These are phyloP conservation scores for Ariopsis seemanni DNA, from an alignment of 2,113 vertebrate genomes.

Conservation along the genomic window DNA sequence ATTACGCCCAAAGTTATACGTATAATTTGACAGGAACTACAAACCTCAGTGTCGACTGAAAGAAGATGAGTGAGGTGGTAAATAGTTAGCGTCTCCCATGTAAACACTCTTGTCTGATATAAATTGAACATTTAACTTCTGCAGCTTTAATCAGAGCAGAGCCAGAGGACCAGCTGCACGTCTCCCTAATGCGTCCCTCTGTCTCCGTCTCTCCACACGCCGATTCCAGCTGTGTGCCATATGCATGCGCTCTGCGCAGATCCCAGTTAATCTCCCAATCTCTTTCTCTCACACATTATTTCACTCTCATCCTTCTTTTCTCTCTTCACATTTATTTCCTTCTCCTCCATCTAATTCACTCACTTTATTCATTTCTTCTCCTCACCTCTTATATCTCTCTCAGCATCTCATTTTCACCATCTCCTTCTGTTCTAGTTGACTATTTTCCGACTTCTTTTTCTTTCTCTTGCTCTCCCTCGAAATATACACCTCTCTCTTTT, in stretches of 20 bases:
- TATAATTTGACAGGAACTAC: not conserved
- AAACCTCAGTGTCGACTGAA: not conserved
- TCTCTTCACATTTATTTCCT: not conserved
- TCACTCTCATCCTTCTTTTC: not conserved
- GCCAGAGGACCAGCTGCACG: slow-evolving; percentile 7
- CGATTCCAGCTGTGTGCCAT: slow-evolving; percentile 51
- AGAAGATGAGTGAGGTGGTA: not conserved
- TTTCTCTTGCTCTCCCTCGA: not conserved
- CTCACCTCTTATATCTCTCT: not conserved
- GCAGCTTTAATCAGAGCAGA: not conserved
- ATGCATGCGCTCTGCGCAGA: slow-evolving; percentile 38
- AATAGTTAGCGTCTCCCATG: not conserved
- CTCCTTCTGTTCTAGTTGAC: not conserved
- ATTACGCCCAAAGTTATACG: not conserved
- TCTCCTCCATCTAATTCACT: not conserved
- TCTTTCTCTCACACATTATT: not conserved
- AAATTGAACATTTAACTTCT: slow-evolving; percentile 1
- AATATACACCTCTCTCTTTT: not conserved
- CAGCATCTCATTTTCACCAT: not conserved
- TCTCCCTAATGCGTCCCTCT: slow-evolving; percentile 34
- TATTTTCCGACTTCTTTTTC: not conserved
- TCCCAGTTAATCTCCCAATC: not conserved
- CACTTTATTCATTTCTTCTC: not conserved
- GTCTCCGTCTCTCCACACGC: slow-evolving; percentile 23
- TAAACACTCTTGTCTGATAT: not conserved